phyloP scores from a whole-genome alignment of 1,140 invertebrate genomes.

The Macrobrachium nipponense region DNA sequence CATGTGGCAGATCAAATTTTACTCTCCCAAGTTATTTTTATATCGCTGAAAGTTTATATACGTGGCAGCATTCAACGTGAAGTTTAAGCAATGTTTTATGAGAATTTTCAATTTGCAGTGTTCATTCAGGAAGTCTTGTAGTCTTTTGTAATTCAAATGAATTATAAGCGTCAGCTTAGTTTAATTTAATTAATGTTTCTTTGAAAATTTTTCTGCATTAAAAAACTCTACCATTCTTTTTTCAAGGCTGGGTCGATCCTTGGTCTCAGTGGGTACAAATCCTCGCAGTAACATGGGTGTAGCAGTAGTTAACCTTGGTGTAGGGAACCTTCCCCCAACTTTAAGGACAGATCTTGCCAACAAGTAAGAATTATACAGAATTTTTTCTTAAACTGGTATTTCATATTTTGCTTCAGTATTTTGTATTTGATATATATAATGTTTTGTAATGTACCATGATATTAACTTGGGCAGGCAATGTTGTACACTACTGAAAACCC shows the following conservation, averaged over 20 bases:
- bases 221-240: no score
- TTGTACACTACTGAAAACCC: no score
- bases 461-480: no score
- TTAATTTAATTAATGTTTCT: no score
- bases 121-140: no score
- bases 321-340: slow-evolving; percentile 75
- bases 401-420: neutral
- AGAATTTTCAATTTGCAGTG: no score
- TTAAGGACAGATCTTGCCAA: slow-evolving; percentile 78
- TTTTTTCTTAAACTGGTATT: neutral
- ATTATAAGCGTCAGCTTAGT: no score
- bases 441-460: neutral
- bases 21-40: neutral
- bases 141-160: no score
- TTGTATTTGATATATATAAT: slow-evolving; percentile 9
- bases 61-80: no score
- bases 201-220: no score
- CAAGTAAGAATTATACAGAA: slow-evolving; percentile 69
- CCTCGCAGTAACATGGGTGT: slow-evolving; percentile 75
- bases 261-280: slow-evolving; percentile 75
- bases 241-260: slow-evolving; percentile 73
- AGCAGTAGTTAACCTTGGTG: slow-evolving; percentile 75
- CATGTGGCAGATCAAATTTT: neutral
- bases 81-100: no score
- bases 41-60: no score